These are phyloP conservation scores for Gymnoscopelus braueri DNA, from an alignment of 2,797 vertebrate species.

Conservation along the genomic window DNA sequence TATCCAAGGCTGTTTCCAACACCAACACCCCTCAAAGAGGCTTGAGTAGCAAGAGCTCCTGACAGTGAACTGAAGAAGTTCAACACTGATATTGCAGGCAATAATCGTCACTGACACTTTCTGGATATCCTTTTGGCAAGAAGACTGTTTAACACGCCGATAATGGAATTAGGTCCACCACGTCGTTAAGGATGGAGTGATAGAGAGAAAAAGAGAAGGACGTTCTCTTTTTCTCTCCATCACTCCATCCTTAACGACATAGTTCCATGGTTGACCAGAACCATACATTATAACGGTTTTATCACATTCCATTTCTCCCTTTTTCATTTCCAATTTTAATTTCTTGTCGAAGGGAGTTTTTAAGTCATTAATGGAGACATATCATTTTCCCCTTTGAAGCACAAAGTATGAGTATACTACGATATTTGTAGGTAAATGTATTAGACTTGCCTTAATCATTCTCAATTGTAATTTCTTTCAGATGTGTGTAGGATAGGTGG, in stretches of 20 bases:
- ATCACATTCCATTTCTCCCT: slow-evolving; percentile 53
- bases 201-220: too few relatives aligned
- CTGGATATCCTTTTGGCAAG: slow-evolving; percentile 90
- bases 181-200: too few relatives aligned
- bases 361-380: too few relatives aligned
- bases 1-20: slow-evolving; percentile 80
- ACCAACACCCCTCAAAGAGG: slow-evolving; percentile 88
- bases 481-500: too few relatives aligned
- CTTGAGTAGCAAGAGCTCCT: slow-evolving; percentile 90
- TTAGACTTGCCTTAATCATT: too few relatives aligned
- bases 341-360: too few relatives aligned
- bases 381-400: too few relatives aligned
- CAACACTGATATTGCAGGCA: slow-evolving; percentile 89
- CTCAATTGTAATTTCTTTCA: too few relatives aligned
- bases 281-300: slow-evolving; percentile 68
- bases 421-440: too few relatives aligned
- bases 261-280: slow-evolving; percentile 77
- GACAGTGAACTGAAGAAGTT: slow-evolving; percentile 92
- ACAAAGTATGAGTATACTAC: too few relatives aligned
- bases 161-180: too few relatives aligned
- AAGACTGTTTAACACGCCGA: slow-evolving; percentile 83
- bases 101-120: slow-evolving; percentile 92
- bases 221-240: slow-evolving; percentile 66
- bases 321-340: background rate
- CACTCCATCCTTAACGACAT: slow-evolving; percentile 64